These are phyloP conservation scores for Archocentrus centrarchus DNA, from an alignment of 2,113 vertebrate genomes.

Conservation along the genomic window DNA sequence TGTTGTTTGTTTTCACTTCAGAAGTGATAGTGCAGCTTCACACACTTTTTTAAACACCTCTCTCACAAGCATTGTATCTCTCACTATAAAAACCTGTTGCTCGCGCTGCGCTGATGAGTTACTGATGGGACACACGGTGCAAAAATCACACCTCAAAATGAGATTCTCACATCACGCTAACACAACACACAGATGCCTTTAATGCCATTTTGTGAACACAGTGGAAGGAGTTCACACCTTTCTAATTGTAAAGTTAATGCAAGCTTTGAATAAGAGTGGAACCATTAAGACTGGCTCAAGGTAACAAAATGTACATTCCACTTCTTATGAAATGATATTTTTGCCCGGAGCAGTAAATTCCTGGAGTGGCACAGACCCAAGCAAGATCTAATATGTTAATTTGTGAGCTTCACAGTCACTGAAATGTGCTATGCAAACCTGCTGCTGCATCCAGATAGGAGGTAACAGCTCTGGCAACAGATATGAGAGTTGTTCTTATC, in stretches of 20 bases:
- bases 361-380: not conserved
- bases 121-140: not conserved
- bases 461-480: not conserved
- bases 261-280: rapidly evolving
- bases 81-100: not conserved
- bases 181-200: not conserved
- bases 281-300: not conserved
- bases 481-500: not conserved
- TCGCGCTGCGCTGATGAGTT: slow-evolving; percentile 4
- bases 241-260: not conserved
- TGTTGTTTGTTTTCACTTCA: not conserved
- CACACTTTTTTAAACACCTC: not conserved
- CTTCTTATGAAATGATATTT: too few relatives aligned
- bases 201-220: not conserved
- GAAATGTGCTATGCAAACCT: not conserved
- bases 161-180: slow-evolving; percentile 18
- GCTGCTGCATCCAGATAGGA: not conserved
- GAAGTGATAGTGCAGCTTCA: not conserved
- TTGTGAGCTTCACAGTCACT: not conserved
- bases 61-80: not conserved
- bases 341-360: not conserved
- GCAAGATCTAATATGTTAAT: not conserved
- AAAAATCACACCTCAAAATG: slow-evolving; percentile 40
- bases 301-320: not conserved
- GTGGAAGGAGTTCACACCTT: not conserved